These are phyloP conservation scores for Apolygus lucorum DNA, from an alignment of 1,140 invertebrate genomes.

Conservation along the genomic window DNA sequence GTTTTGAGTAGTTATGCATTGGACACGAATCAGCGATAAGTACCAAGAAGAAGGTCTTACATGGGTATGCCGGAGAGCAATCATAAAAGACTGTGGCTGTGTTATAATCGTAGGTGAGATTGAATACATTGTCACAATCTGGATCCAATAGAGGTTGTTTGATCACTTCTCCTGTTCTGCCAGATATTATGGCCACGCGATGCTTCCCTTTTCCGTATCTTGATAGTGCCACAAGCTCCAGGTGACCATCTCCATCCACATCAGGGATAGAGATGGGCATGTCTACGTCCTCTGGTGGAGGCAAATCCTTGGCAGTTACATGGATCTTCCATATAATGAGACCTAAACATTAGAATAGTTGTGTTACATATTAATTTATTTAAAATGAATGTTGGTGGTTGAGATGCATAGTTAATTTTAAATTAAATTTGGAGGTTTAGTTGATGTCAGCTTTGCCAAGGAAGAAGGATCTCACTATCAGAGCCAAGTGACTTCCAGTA, in stretches of 20 bases:
- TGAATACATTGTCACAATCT: constrained; percentile 25
- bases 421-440: too few species aligned
- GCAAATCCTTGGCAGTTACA: constrained; percentile 50
- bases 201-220: constrained; percentile 42
- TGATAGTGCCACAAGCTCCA: constrained; percentile 49
- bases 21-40: too few species aligned
- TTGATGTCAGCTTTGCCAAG: too few species aligned
- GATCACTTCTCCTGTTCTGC: constrained; percentile 44
- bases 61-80: constrained; percentile 33
- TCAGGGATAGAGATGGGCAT: constrained; percentile 63
- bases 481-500: too few species aligned
- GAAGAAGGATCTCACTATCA: too few species aligned
- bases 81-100: constrained; percentile 36
- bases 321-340: constrained; percentile 26
- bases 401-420: too few species aligned
- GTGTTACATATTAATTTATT: too few species aligned
- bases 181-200: constrained; percentile 55
- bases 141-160: constrained; percentile 32
- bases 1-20: too few species aligned
- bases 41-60: too few species aligned
- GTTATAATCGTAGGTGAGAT: constrained; percentile 28
- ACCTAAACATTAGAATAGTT: too few species aligned
- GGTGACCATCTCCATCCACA: constrained; percentile 56
- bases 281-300: constrained; percentile 44
- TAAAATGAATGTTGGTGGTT: too few species aligned